These are phyloP conservation scores for Ceratina calcarata DNA, from an alignment of 1,140 invertebrate genomes.

Conservation along the genomic window DNA sequence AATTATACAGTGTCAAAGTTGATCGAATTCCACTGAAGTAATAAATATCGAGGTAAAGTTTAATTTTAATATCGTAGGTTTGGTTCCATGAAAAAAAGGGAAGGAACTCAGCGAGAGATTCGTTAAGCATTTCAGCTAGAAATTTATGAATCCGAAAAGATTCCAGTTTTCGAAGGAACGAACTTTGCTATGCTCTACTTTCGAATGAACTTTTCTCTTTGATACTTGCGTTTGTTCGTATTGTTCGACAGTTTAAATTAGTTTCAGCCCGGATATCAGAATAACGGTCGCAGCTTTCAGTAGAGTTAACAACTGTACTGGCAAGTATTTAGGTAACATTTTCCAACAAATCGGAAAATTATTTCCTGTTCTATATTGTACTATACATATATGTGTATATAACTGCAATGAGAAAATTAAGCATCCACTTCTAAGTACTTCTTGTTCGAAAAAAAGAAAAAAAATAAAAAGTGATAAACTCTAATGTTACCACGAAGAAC, in stretches of 20 bases:
- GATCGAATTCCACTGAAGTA: not conserved
- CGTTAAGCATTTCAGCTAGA: not conserved
- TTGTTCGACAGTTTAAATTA: conserved; percentile 48
- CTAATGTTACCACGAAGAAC: no score
- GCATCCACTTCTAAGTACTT: no score
- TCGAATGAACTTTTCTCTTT: conserved; percentile 28
- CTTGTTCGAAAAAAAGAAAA: no score
- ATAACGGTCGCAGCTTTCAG: not conserved
- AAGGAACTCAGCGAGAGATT: conserved; percentile 3
- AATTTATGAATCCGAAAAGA: conserved; percentile 16
- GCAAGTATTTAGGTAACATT: not conserved
- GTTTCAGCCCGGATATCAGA: conserved; percentile 35
- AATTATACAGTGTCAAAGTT: not conserved
- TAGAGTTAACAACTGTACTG: conserved; percentile 30
- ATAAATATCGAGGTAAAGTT: not conserved
- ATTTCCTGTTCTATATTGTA: not conserved
- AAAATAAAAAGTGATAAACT: no score
- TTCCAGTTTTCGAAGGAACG: conserved; percentile 42
- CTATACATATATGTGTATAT: no score
- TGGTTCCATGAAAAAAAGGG: not conserved
- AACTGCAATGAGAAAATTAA: no score
- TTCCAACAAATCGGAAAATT: not conserved
- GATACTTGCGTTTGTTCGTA: conserved; percentile 31
- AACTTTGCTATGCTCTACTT: conserved; percentile 41
- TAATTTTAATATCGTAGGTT: not conserved